A percentile compares a stretch with the other conserved stretches of the same genome.
phyloP scores from a whole-genome alignment of 2,888 invertebrate species.

The Cheilosia soror region DNA sequence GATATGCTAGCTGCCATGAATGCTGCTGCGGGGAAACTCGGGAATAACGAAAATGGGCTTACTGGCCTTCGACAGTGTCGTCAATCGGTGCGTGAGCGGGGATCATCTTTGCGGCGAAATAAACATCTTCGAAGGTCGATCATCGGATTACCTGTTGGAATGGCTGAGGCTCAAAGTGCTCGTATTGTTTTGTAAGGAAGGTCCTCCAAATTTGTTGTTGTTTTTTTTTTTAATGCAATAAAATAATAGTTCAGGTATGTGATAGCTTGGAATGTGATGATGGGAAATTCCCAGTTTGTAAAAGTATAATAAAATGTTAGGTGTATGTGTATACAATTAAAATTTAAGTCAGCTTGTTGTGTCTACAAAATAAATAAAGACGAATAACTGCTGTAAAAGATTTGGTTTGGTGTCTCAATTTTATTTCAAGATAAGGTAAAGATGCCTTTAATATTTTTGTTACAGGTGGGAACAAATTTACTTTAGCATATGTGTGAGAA shows the following conservation, averaged over 20 bases:
- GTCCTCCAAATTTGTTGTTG: not conserved
- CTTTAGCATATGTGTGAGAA: too few species aligned
- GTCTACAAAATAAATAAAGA: slow-evolving; percentile 84
- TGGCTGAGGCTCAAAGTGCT: slow-evolving; percentile 43
- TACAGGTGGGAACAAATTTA: too few species aligned
- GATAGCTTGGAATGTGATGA: slow-evolving; percentile 42
- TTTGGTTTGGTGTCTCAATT: too few species aligned
- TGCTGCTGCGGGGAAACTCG: slow-evolving; percentile 77
- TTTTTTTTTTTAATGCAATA: slow-evolving; percentile 12
- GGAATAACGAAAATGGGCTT: slow-evolving; percentile 35
- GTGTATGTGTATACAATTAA: not conserved
- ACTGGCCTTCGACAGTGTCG: slow-evolving; percentile 78
- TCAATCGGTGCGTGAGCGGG: slow-evolving; percentile 80
- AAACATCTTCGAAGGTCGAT: slow-evolving; percentile 72
- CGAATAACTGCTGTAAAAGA: too few species aligned
- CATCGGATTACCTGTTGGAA: slow-evolving; percentile 45
- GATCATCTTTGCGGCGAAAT: slow-evolving; percentile 78
- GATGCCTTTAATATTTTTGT: too few species aligned
- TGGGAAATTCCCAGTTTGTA: slow-evolving; percentile 6
- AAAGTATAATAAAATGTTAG: not conserved
- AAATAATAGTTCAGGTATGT: slow-evolving; percentile 31
- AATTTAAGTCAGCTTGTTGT: not conserved
- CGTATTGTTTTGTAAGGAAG: slow-evolving; percentile 56
- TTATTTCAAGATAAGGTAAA: too few species aligned
- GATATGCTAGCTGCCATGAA: slow-evolving; percentile 83